Base-by-base conservation (phyloP, 2,797 vertebrate species). In the Erithacus rubecula region DNA sequence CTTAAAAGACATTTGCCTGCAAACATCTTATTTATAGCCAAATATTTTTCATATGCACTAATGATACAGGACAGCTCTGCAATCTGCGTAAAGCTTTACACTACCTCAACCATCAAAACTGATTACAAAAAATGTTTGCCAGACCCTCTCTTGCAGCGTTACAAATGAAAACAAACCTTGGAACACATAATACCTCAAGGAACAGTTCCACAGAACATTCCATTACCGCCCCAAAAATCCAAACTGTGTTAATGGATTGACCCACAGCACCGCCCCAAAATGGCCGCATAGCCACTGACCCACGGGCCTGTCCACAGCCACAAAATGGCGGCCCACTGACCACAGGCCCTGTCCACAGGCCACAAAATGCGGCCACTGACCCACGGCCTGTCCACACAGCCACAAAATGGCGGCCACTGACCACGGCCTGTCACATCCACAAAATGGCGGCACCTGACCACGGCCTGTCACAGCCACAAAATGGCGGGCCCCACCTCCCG, bases 341-440 rank as follows among this genome's bases (percentile, higher is more conserved):
- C 44, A 46, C 6, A 11, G 46, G n/a, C n/a, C 46, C 46, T 47
- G n/a, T n/a, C n/a, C n/a, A n/a, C n/a, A n/a, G n/a, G n/a, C n/a
- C n/a, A n/a, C n/a, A n/a, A n/a, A n/a, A n/a, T n/a, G n/a, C n/a
- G n/a, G n/a, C n/a, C n/a, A 52, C 32, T 37, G 32, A 32, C 27
- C 36, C 51, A 30, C 0, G 0, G 26, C 9, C 59, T 20, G 24
- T n/a, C n/a, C n/a, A n/a, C n/a, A n/a, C n/a, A n/a, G 6, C 14
- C 23, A 7, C 46, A 70, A 52, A 62, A 52, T 8, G 17, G 79
- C 2, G 0, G 17, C 4, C 7, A 9, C 23, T 24, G 22, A 46
- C 12, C 44, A n/a, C n/a, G n/a, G n/a, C n/a, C n/a, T n/a, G n/a
- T n/a, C n/a, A n/a, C n/a, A n/a, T n/a, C 14, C 23, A 7, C 46